Conservation (phyloP, 2,113 vertebrate genomes). For the Equus quagga region DNA sequence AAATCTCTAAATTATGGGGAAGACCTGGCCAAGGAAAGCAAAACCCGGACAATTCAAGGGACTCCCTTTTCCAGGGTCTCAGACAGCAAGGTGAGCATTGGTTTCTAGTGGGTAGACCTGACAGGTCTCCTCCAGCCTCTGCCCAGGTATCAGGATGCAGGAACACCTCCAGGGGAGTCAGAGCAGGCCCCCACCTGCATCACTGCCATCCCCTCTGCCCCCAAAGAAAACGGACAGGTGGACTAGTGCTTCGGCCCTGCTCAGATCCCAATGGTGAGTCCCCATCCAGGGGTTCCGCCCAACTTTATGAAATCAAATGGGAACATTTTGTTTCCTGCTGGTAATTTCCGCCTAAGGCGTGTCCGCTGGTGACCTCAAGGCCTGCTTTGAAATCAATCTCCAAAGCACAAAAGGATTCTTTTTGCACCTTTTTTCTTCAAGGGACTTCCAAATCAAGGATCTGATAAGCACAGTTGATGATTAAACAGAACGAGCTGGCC, state of each 20-base stretch:
- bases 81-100: accelerated
- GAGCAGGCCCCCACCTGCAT: accelerated
- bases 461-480: not conserved
- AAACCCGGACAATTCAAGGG: not conserved
- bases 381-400: constrained; percentile 16
- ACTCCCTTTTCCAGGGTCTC: not conserved
- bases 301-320: not conserved
- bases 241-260: accelerated
- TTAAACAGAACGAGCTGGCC: not conserved
- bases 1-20: not conserved
- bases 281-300: not conserved
- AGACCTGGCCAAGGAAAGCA: not conserved
- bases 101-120: not conserved
- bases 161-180: not conserved
- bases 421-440: not conserved
- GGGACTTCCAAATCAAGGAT: not conserved
- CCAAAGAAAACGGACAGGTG: accelerated
- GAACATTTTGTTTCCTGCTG: not conserved
- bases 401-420: not conserved
- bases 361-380: not conserved
- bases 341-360: not conserved
- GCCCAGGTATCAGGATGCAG: not conserved
- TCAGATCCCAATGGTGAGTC: not conserved
- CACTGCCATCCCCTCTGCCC: accelerated
- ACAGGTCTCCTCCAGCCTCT: not conserved